Evolutionary conservation across 2,797 vertebrate species (phyloP), one percentile per base, ranked within the genome.

Genomic region (Notoglanidium macrostoma): DNA sequence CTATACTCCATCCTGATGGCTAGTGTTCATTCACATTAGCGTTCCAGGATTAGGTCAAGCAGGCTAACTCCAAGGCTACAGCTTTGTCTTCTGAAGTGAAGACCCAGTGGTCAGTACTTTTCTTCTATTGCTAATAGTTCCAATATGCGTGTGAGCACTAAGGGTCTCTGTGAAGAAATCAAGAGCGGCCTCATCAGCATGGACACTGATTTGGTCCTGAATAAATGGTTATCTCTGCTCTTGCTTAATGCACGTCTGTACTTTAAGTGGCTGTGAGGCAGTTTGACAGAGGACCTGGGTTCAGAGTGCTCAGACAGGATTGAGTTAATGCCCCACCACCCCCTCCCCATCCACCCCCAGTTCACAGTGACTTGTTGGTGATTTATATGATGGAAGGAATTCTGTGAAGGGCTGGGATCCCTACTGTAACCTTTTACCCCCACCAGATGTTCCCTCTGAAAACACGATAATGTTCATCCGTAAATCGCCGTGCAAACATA

Each of bases 311-410:
- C 92, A 93, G 94, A 78, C 93, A 93, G 92, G 94, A 94, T 93
- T 95, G 94, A 94, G 94, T 95, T 95, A 95, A 95, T 90, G 90
- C 90, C 91, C 90, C 87, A 49, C 65, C 87, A 6, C 9, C n/a
- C 35, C 59, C 90, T 90, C 92, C 90, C 91, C 89, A 91, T 92
- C 55, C 68, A 19, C 92, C 93, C 93, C 91, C 85, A 65, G 89
- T 94, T 94, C 91, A 88, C 94, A 93, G 91, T 94, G 95, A 94
- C 95, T 95, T 91, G 93, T 93, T 88, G 92, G 91, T 96, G 95
- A 96, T 96, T 96, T 96, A 96, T 96, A 94, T 95, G 94, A 95
- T 94, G 94, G 95, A 95, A 96, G 95, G 95, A 96, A 96, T 96
- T 96, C 95, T 94, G 93, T 93, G 91, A 94, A 93, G 93, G 93